Percentiles rank a stretch among this genome's conserved stretches.
These are phyloP conservation scores for Trachelus stipa DNA, from an alignment of 2,888 invertebrate species.

Conservation along the genomic window DNA sequence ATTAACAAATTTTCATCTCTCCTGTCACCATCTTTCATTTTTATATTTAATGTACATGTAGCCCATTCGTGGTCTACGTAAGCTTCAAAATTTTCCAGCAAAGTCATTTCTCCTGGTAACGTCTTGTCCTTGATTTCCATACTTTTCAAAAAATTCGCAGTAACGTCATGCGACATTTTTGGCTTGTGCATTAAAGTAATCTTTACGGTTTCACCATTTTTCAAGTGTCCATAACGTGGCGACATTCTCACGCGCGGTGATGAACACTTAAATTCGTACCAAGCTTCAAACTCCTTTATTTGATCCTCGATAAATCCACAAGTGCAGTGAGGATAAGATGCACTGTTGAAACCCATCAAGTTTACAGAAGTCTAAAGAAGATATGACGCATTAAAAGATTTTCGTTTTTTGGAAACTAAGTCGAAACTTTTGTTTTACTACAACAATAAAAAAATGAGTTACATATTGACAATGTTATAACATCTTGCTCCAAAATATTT, in stretches of 20 bases:
- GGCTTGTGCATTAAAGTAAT: background rate
- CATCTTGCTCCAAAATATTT: background rate
- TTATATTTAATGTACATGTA: background rate
- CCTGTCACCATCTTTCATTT: background rate
- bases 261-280: slow-evolving; percentile 23
- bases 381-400: background rate
- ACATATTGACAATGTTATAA: background rate
- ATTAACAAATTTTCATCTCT: background rate
- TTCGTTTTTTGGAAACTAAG: background rate
- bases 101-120: background rate
- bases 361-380: slow-evolving; percentile 21
- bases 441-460: background rate
- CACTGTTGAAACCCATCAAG: slow-evolving; percentile 26
- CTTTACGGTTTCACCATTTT: background rate
- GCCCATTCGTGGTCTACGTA: background rate
- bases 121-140: background rate
- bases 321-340: slow-evolving; percentile 3
- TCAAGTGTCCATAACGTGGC: background rate
- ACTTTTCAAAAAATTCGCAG: background rate
- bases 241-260: background rate
- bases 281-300: slow-evolving; percentile 26
- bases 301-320: slow-evolving; percentile 28
- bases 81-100: slow-evolving; percentile 1
- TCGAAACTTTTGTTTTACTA: background rate
- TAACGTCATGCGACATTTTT: background rate